Evolutionary conservation across 2,888 invertebrate species (phyloP).

Genomic region (Thalpophila matura): DNA sequence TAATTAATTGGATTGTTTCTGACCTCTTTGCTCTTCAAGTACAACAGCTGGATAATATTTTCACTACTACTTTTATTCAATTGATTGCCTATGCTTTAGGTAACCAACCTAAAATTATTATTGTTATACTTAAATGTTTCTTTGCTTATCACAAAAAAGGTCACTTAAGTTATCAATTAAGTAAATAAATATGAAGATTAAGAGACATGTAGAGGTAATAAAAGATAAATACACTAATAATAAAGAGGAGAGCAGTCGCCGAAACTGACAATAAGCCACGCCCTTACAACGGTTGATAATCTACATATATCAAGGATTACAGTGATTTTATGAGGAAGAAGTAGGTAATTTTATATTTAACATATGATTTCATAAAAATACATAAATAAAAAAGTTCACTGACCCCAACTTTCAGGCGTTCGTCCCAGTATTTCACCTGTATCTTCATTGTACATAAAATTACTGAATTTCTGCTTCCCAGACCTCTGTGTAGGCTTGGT

Average conservation of each 20-base stretch:
- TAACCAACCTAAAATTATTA: no score
- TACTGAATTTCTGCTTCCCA: slow-evolving; percentile 67
- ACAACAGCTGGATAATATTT: no score
- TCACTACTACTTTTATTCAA: no score
- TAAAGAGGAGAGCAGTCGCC: background rate
- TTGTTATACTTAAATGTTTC: no score
- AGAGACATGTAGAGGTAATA: background rate
- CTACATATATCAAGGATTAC: slow-evolving; percentile 1
- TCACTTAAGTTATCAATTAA: no score
- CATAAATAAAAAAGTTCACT: slow-evolving; percentile 66
- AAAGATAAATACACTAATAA: background rate
- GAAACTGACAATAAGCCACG: slow-evolving; percentile 50
- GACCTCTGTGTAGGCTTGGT: slow-evolving; percentile 71
- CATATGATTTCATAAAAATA: slow-evolving; percentile 19
- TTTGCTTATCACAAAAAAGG: no score
- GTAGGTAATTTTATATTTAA: background rate
- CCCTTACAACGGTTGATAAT: slow-evolving; percentile 34
- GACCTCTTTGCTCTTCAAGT: no score
- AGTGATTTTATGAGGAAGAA: background rate
- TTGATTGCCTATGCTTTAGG: no score
- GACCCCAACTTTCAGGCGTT: slow-evolving; percentile 90
- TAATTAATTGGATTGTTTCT: no score
- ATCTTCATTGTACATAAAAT: slow-evolving; percentile 83
- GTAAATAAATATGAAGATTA: no score
- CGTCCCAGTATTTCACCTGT: slow-evolving; percentile 85